Conservation (phyloP, 1,140 invertebrate species). For the Drosophila asahinai region DNA sequence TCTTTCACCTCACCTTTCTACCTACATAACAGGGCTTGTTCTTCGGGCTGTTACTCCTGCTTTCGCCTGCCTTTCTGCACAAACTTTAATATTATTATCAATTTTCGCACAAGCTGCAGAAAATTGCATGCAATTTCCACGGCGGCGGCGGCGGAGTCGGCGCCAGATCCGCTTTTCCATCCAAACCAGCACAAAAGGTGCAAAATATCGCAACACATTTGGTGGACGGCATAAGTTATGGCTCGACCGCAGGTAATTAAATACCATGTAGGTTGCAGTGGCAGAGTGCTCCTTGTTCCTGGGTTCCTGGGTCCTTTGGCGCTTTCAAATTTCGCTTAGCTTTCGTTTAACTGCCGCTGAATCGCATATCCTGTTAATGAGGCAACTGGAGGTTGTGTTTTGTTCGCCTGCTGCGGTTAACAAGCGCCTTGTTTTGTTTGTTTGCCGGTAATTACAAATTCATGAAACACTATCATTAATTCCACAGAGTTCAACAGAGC, state of each 20-base stretch:
- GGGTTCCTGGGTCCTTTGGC: conserved; percentile 7
- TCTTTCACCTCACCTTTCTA: not conserved
- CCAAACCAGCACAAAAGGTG: conserved; percentile 34
- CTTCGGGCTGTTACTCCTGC: conserved; percentile 41
- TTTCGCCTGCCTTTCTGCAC: conserved; percentile 22
- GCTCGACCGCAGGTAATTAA: conserved; percentile 63
- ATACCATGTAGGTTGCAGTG: conserved; percentile 46
- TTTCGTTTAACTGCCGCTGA: conserved; percentile 44
- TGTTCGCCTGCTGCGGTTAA: conserved; percentile 45
- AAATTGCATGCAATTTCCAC: conserved; percentile 60
- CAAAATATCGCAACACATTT: conserved; percentile 59
- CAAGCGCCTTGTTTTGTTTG: conserved; percentile 32
- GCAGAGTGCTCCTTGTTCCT: not conserved
- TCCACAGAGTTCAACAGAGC: conserved; percentile 13
- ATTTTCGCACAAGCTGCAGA: conserved; percentile 60
- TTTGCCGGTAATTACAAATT: conserved; percentile 52
- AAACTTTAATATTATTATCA: conserved; percentile 69
- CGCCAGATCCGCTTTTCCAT: conserved; percentile 12
- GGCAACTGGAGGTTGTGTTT: conserved; percentile 26
- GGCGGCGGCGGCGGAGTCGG: conserved; percentile 8
- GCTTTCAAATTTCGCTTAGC: conserved; percentile 55
- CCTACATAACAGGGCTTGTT: conserved; percentile 27
- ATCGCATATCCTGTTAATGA: conserved; percentile 56
- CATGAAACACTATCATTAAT: conserved; percentile 46
- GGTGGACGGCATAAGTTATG: conserved; percentile 63